Evolutionary conservation across 1,140 invertebrate genomes (phyloP).

Genomic region (Drosophila lacteicornis): DNA sequence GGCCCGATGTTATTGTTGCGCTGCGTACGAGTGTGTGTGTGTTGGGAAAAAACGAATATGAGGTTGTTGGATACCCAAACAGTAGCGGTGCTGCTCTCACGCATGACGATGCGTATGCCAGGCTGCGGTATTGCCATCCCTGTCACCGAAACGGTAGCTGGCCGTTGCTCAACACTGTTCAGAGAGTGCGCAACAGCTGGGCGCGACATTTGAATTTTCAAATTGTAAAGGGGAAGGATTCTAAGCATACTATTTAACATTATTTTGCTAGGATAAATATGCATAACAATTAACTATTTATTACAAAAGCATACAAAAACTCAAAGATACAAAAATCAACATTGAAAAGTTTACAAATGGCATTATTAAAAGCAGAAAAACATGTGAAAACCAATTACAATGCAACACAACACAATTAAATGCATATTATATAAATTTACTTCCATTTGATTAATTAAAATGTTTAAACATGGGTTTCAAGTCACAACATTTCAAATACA

Average conservation of each 20-base stretch:
- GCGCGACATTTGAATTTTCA: slow-evolving; percentile 24
- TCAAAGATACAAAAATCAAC: neutral
- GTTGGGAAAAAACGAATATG: slow-evolving; percentile 47
- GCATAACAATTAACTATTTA: neutral
- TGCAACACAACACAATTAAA: neutral
- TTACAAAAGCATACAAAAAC: slow-evolving; percentile 6
- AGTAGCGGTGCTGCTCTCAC: slow-evolving; percentile 45
- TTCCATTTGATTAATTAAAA: neutral
- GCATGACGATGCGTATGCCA: neutral
- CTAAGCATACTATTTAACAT: no score
- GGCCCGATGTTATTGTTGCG: slow-evolving; percentile 70
- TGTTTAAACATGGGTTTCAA: neutral
- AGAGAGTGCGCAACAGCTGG: slow-evolving; percentile 26
- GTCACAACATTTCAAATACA: slow-evolving; percentile 34
- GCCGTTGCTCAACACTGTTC: slow-evolving; percentile 34
- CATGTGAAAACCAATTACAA: neutral
- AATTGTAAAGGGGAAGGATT: neutral
- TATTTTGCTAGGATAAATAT: neutral
- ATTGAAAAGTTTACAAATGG: neutral
- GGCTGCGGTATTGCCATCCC: slow-evolving; percentile 18
- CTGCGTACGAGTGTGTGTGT: slow-evolving; percentile 54
- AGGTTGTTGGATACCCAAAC: slow-evolving; percentile 2
- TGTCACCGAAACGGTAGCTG: neutral
- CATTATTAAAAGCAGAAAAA: neutral
- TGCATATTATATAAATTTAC: neutral